Percentiles rank a stretch among this genome's conserved stretches.
These are phyloP conservation scores for Eupithecia vulgata DNA, from an alignment of 2,888 invertebrate genomes.

Conservation along the genomic window DNA sequence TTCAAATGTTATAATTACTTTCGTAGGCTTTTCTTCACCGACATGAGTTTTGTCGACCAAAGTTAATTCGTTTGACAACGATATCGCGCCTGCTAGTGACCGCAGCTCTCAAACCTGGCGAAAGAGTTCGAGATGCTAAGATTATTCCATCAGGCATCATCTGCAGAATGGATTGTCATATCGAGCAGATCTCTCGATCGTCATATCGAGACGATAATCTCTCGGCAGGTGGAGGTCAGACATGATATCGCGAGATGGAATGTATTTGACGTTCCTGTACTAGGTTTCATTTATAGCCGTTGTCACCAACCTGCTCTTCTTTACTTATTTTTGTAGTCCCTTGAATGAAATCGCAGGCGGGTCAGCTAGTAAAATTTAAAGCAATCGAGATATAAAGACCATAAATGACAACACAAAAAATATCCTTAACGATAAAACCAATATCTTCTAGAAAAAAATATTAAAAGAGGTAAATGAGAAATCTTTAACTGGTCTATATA, in stretches of 20 bases:
- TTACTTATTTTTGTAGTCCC: too few species aligned
- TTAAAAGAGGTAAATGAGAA: background rate
- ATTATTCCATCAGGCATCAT: conserved; percentile 41
- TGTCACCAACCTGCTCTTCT: too few species aligned
- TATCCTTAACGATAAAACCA: too few species aligned
- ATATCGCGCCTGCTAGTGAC: conserved; percentile 14
- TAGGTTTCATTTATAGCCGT: background rate
- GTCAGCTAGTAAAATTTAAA: too few species aligned
- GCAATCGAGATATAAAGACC: too few species aligned
- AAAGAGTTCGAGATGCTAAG: conserved; percentile 41
- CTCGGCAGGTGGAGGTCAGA: conserved; percentile 36
- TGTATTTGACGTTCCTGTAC: background rate
- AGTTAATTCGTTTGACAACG: background rate
- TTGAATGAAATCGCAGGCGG: too few species aligned
- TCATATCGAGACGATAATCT: conserved; percentile 33
- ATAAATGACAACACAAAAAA: too few species aligned
- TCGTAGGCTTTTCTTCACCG: background rate
- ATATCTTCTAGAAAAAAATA: too few species aligned
- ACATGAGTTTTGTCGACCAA: background rate
- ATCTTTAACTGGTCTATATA: background rate
- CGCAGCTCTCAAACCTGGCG: conserved; percentile 10
- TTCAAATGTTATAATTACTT: background rate
- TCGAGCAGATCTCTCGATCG: conserved; percentile 32
- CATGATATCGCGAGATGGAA: conserved; percentile 24
- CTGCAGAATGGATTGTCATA: conserved; percentile 43